These are phyloP conservation scores for Polyploca ridens DNA, from an alignment of 2,888 invertebrate genomes.

Conservation along the genomic window DNA sequence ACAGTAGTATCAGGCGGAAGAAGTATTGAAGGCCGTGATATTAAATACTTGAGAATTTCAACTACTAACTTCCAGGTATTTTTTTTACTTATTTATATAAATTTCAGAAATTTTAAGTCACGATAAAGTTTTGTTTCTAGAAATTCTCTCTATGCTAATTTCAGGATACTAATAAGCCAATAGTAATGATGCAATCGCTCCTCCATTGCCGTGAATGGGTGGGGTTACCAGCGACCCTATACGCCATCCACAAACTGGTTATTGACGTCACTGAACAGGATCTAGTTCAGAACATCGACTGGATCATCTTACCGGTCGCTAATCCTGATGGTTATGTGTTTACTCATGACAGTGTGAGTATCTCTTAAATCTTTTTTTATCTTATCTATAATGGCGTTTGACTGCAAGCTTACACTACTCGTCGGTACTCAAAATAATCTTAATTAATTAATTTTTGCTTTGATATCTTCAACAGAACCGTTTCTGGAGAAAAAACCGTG, in stretches of 20 bases:
- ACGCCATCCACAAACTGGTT: slow-evolving; percentile 86
- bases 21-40: slow-evolving; percentile 82
- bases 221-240: slow-evolving; percentile 85
- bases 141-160: not conserved
- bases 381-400: too few species aligned
- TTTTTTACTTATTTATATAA: too few species aligned
- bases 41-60: slow-evolving; percentile 85
- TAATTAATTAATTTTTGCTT: not conserved
- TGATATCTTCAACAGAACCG: slow-evolving; percentile 66
- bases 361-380: not conserved
- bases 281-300: slow-evolving; percentile 84
- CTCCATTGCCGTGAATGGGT: slow-evolving; percentile 89
- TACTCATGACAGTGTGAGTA: slow-evolving; percentile 68
- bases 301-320: slow-evolving; percentile 85
- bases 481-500: slow-evolving; percentile 88
- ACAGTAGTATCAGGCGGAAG: slow-evolving; percentile 73
- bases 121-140: too few species aligned
- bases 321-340: slow-evolving; percentile 89
- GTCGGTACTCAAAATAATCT: too few species aligned
- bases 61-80: slow-evolving; percentile 69
- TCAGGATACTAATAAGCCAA: slow-evolving; percentile 69
- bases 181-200: slow-evolving; percentile 83
- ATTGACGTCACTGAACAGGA: slow-evolving; percentile 77
- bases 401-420: too few species aligned
- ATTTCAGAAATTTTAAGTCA: too few species aligned